Evolutionary conservation across 2,113 vertebrate genomes (phyloP).

Genomic region (Catharus fuscescens): DNA sequence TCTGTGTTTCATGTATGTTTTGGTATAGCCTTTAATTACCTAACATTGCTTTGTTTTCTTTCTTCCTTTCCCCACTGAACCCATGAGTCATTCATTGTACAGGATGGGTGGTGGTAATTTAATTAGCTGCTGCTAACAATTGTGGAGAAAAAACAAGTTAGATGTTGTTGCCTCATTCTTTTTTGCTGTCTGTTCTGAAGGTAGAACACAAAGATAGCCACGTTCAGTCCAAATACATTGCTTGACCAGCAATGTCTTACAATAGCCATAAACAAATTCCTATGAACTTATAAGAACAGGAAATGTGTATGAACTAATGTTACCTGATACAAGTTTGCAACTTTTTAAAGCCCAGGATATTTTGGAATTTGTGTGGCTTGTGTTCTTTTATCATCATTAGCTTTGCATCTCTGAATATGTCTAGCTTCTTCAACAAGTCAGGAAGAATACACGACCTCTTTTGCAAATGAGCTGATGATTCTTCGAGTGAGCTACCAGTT

Average conservation of each 20-base stretch:
- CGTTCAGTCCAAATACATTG: neutral
- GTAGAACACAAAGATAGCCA: neutral
- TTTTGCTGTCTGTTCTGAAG: neutral
- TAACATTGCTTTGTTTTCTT: conserved; percentile 17
- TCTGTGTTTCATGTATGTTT: conserved; percentile 5
- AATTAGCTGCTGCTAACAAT: conserved; percentile 40
- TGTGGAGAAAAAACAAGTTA: conserved; percentile 22
- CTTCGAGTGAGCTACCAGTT: neutral
- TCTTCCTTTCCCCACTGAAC: conserved; percentile 22
- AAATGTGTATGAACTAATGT: neutral
- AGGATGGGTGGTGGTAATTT: conserved; percentile 67
- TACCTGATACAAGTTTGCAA: neutral
- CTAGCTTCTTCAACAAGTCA: neutral
- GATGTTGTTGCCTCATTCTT: neutral
- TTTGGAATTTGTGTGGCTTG: neutral
- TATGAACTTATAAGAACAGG: neutral
- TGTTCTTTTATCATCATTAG: neutral
- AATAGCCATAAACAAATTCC: neutral
- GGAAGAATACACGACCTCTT: neutral
- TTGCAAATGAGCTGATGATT: neutral
- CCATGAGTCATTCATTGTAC: conserved; percentile 53
- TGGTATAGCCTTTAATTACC: conserved; percentile 6
- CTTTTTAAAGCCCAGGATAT: neutral
- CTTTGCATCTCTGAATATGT: neutral
- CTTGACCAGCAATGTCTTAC: neutral